phyloP scores from a whole-genome alignment of 2,113 vertebrate species.

The Elephantulus edwardii region DNA sequence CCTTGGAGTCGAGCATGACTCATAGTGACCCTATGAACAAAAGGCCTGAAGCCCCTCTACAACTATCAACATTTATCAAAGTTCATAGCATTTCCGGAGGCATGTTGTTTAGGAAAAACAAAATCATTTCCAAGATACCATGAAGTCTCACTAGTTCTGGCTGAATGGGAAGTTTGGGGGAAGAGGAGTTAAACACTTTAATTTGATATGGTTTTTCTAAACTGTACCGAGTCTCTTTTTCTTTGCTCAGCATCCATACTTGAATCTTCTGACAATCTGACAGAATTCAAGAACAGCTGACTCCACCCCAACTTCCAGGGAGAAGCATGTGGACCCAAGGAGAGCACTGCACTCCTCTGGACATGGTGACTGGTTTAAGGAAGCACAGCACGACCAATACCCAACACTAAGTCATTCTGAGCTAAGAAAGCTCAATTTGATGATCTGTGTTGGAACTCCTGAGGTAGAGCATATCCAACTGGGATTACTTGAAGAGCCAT shows the following conservation, averaged over 20 bases:
- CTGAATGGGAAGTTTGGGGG: conserved; percentile 42
- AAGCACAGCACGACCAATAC: neutral
- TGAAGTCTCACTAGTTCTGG: conserved; percentile 8
- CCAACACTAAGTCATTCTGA: neutral
- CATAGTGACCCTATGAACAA: too few relatives aligned
- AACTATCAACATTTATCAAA: too few relatives aligned
- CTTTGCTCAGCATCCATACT: neutral
- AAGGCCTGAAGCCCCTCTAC: too few relatives aligned
- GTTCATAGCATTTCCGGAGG: too few relatives aligned
- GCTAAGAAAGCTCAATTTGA: neutral
- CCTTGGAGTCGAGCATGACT: too few relatives aligned
- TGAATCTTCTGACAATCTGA: neutral
- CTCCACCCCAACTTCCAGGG: neutral
- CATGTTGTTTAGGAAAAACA: too few relatives aligned
- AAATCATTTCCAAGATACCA: conserved; percentile 31
- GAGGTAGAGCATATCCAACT: neutral
- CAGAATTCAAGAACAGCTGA: neutral
- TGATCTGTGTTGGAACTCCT: conserved; percentile 19
- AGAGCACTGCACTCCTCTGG: neutral
- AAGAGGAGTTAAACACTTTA: neutral
- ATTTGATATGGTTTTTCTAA: conserved; percentile 43
- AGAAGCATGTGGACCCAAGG: neutral
- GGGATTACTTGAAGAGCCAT: neutral
- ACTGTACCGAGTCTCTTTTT: conserved; percentile 23
- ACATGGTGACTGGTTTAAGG: neutral